Conservation (phyloP, 2,113 vertebrate species). For the Chlorodrepanis virens region DNA sequence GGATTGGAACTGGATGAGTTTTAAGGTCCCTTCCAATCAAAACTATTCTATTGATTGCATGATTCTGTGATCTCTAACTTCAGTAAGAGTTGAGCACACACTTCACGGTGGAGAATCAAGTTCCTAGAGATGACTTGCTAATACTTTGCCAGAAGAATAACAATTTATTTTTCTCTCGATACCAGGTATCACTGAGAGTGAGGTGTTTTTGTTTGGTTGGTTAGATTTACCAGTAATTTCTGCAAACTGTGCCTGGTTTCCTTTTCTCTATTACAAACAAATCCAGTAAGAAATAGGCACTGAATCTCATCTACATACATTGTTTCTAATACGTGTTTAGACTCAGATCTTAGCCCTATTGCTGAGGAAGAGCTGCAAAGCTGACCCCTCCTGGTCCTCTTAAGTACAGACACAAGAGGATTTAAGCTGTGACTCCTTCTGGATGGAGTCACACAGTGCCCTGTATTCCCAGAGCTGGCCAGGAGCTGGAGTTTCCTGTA, state of each 20-base stretch:
- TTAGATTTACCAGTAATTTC: neutral
- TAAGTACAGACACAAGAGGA: neutral
- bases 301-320: neutral
- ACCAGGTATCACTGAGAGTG: neutral
- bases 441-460: neutral
- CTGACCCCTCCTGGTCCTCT: slow-evolving; percentile 8
- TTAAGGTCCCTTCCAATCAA: neutral
- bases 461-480: neutral
- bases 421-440: neutral
- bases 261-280: neutral
- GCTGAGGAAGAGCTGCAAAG: neutral
- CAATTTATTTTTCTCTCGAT: neutral
- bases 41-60: neutral
- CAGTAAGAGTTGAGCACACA: neutral
- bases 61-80: neutral
- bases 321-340: neutral
- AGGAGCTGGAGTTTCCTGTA: neutral
- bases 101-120: neutral
- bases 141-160: neutral
- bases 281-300: neutral
- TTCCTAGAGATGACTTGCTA: neutral
- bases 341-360: neutral
- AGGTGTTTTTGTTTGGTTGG: neutral
- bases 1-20: neutral
- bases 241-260: neutral